These are phyloP conservation scores for Nerophis lumbriciformis DNA, from an alignment of 2,113 vertebrate species.

Conservation along the genomic window DNA sequence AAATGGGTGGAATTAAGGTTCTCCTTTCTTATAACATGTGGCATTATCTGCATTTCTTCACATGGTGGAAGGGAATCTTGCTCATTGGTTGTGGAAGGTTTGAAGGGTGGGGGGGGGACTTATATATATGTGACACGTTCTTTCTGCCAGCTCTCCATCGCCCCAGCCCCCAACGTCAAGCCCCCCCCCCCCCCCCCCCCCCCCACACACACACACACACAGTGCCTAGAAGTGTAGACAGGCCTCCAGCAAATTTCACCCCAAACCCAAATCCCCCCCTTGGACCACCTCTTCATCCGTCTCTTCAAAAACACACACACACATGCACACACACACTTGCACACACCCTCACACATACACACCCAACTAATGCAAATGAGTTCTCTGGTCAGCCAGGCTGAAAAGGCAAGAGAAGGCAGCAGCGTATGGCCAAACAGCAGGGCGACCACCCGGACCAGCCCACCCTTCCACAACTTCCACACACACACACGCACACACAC, in stretches of 20 bases:
- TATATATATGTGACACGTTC: constrained; percentile 78
- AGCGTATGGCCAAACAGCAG: constrained; percentile 75
- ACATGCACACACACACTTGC: constrained; percentile 14
- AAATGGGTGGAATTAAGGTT: constrained; percentile 21
- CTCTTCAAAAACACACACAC: constrained; percentile 13
- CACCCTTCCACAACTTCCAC: constrained; percentile 35
- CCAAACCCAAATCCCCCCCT: constrained; percentile 19
- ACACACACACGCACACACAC: neutral
- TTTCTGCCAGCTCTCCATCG: constrained; percentile 72
- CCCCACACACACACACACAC: constrained; percentile 24
- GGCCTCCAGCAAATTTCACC: constrained; percentile 75
- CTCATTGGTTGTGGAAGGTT: constrained; percentile 73
- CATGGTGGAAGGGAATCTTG: constrained; percentile 65
- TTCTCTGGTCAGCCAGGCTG: constrained; percentile 74
- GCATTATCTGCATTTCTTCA: constrained; percentile 80
- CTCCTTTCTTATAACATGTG: constrained; percentile 51
- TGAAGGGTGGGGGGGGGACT: constrained; percentile 55
- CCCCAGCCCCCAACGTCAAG: constrained; percentile 46
- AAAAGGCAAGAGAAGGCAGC: constrained; percentile 75
- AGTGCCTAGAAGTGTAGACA: constrained; percentile 78
- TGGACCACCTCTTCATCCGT: neutral
- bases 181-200: too few species aligned
- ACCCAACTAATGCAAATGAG: constrained; percentile 36
- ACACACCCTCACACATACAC: constrained; percentile 13
- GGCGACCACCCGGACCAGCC: constrained; percentile 45